A percentile compares a stretch with the other conserved stretches of the same genome.
Evolutionary conservation across 2,888 invertebrate genomes (phyloP).

Genomic region (Danaus chrysippus): DNA sequence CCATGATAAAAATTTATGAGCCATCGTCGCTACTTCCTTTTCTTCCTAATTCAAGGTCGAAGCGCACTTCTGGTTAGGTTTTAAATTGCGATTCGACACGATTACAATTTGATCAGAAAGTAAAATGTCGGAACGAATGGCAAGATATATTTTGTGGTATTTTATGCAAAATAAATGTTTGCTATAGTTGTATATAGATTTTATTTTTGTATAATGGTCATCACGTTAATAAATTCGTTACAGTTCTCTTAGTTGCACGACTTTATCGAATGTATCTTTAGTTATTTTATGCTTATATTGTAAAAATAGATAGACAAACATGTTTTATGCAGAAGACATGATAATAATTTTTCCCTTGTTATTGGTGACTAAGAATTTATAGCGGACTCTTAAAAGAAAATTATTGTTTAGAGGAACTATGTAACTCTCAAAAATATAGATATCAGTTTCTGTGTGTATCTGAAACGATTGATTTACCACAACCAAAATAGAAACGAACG

Average conservation of each 20-base stretch:
- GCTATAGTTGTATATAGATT: background rate
- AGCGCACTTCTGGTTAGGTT: slow-evolving; percentile 20
- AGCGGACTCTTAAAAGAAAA: no score
- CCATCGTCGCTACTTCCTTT: slow-evolving; percentile 9
- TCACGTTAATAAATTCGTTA: background rate
- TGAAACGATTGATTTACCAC: background rate
- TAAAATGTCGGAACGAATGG: slow-evolving; percentile 27
- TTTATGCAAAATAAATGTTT: slow-evolving; percentile 5
- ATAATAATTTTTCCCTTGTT: no score
- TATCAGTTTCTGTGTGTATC: background rate
- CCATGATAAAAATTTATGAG: slow-evolving; percentile 2
- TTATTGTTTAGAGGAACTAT: no score
- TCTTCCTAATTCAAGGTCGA: slow-evolving; percentile 13
- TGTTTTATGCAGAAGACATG: no score
- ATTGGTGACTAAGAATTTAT: no score
- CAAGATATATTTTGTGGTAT: slow-evolving; percentile 9
- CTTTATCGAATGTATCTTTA: background rate
- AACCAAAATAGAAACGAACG: slow-evolving; percentile 2
- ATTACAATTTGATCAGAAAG: slow-evolving; percentile 21
- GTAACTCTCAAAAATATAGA: background rate
- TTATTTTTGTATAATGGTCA: background rate
- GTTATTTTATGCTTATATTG: no score
- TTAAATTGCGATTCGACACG: slow-evolving; percentile 19
- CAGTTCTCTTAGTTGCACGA: background rate
- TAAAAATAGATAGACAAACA: no score